Base-by-base conservation (phyloP, 1,140 invertebrate species). In the Habropoda laboriosa region DNA sequence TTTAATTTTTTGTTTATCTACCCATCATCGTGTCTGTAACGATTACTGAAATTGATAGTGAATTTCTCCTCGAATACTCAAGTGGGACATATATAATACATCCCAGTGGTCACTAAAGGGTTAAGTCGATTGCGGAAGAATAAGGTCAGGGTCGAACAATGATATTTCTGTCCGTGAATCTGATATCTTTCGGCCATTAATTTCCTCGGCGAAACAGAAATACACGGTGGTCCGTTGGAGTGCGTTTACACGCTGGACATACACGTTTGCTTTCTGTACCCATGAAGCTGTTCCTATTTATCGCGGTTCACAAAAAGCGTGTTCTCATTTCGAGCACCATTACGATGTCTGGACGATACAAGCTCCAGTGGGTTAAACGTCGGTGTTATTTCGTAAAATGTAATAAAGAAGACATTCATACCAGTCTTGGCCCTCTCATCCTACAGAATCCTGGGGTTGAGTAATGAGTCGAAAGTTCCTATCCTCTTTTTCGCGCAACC, bases 321-420 rank as follows among this genome's bases (percentile, higher is more conserved):
- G 67, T 58, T 78, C 71, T 79, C 64, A 55, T 81, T 87, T 85
- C 80, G 63, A 76, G 81, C 72, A 57, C 77, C 81, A 84, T 87
- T 88, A 81, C 67, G 77, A 64, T 81, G 84, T 82, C 86, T 82
- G 84, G 67, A 24, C 79, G 74, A 76, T 84, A 79, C 75, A 82
- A 84, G 40, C 67, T 79, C 42, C 63, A 72, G 30, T 75, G 75
- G 47, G 81, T 77, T 87, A 87, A 87, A 85, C 74, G 81, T 57
- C 66, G 79, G 73, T 73, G 72, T 84, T 86, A 85, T 80, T 88
- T 86, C 61, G 80, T 64, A 81, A 88, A 88, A 88, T 83, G 85
- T 86, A 88, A 88, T 88, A 86, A 88, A 85, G 85, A 73, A 78
- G 78, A 85, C 78, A 81, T 86, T 88, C 87, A 85, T 85, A 78